Evolutionary conservation across 2,888 invertebrate genomes (phyloP), one percentile per base, ranked within the genome.

Genomic region (Pyrocoelia pectoralis): DNA sequence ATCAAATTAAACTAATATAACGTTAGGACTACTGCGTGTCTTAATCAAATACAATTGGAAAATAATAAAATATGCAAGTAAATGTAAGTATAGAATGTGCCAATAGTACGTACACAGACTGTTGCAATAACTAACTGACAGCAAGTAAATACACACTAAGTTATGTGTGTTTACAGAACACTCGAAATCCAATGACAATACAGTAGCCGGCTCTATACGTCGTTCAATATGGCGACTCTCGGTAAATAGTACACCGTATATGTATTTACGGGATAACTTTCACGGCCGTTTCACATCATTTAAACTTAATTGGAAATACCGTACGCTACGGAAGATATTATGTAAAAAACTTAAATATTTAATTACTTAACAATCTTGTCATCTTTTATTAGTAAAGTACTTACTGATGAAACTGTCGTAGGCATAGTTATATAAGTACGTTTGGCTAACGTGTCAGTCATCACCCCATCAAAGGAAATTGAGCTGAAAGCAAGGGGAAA

Each of bases 121-220:
- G 61, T 68, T 68, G 68, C 68, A 70, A 72, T 72, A 73, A 72
- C 76, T 76, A 73, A 74, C 77, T 77, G 78, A 77, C 77, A 77
- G 79, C 72, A 72, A 76, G 78, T 74, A 79, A 80, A 80, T 79
- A 80, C 79, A 80, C 76, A 77, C 79, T 76, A 76, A 75, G 76
- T 75, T 73, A 76, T 73, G 73, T 75, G 74, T 81, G 79, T 81
- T 81, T 79, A 78, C 80, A 73, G 70, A 79, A 78, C 81, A 80
- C 81, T 81, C 76, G 72, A 81, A 77, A 79, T 79, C 79, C 80
- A 78, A 80, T 77, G 80, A 80, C 80, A 81, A 81, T 80, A 81
- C 81, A 80, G 81, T 80, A 81, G 81, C 80, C 76, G 71, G 71
- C 63, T 61, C 56, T 57, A 57, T 43, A 58, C 70, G 66, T 66